Conservation (phyloP, 2,797 vertebrate species). For the Strix occidentalis region DNA sequence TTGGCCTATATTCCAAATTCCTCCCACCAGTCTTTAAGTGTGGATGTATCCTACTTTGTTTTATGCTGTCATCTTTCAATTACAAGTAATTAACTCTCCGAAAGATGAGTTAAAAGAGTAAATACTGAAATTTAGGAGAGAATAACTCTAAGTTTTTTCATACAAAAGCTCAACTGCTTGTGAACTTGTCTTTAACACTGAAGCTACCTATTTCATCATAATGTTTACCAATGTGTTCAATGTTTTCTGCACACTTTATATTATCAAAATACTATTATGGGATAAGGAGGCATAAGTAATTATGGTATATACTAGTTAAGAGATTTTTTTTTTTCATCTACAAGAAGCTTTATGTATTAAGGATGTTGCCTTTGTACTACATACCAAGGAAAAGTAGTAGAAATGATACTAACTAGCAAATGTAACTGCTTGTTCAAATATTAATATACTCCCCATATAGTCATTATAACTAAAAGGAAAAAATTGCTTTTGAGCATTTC, state of each 20-base stretch:
- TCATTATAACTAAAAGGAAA: constrained; percentile 40
- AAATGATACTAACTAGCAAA: constrained; percentile 17
- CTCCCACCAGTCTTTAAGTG: background rate
- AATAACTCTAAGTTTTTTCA: background rate
- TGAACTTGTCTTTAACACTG: background rate
- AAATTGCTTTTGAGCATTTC: constrained; percentile 37
- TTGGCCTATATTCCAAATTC: background rate
- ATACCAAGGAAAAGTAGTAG: background rate
- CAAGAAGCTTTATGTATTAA: background rate
- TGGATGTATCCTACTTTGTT: background rate
- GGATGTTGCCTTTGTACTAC: background rate
- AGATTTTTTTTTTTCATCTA: background rate
- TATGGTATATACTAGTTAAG: background rate
- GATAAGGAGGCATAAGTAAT: background rate
- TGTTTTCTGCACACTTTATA: background rate
- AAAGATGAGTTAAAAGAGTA: background rate
- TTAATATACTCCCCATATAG: constrained; percentile 45
- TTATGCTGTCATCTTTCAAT: background rate
- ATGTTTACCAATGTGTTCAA: background rate
- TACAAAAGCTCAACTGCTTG: background rate
- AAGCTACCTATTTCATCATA: background rate
- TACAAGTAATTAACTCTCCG: background rate
- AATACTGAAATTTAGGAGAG: background rate
- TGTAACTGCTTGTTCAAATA: constrained; percentile 50
- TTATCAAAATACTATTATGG: background rate